Conservation (phyloP, 2,113 vertebrate species). For the Glaucidium brasilianum region DNA sequence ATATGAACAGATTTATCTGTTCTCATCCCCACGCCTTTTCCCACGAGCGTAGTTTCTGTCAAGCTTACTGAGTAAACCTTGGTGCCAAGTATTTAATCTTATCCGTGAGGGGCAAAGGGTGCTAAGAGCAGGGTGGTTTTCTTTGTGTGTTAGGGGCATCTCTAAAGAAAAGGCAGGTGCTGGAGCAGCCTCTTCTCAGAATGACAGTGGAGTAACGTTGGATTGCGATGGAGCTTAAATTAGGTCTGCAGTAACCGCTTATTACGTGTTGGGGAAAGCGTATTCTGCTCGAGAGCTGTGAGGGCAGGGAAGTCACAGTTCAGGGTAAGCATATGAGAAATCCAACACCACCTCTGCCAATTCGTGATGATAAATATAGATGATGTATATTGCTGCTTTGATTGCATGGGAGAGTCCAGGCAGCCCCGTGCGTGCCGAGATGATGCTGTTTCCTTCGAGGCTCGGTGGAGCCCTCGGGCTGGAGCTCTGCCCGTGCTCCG, state of each 20-base stretch:
- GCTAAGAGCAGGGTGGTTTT: background rate
- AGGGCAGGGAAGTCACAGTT: background rate
- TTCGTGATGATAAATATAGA: background rate
- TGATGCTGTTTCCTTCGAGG: background rate
- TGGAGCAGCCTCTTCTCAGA: background rate
- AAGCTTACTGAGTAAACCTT: background rate
- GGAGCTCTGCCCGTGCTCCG: background rate
- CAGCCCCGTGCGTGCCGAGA: fast-evolving
- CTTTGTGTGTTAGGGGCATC: fast-evolving
- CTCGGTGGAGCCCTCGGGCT: background rate
- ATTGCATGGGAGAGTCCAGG: background rate
- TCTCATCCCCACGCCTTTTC: constrained; percentile 46
- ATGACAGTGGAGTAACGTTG: background rate
- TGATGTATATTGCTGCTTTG: background rate
- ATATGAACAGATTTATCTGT: constrained; percentile 43
- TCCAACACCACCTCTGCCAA: background rate
- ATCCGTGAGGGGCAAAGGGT: background rate
- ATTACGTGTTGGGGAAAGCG: fast-evolving
- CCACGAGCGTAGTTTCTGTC: background rate
- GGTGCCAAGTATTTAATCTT: background rate
- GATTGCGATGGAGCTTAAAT: background rate
- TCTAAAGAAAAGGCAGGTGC: background rate
- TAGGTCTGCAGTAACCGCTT: background rate
- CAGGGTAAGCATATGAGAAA: background rate
- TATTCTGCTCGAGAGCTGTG: background rate